Evolutionary conservation across 2,797 vertebrate genomes (phyloP), one percentile per base, ranked within the genome.

Genomic region (Schizothorax lantsangensis): DNA sequence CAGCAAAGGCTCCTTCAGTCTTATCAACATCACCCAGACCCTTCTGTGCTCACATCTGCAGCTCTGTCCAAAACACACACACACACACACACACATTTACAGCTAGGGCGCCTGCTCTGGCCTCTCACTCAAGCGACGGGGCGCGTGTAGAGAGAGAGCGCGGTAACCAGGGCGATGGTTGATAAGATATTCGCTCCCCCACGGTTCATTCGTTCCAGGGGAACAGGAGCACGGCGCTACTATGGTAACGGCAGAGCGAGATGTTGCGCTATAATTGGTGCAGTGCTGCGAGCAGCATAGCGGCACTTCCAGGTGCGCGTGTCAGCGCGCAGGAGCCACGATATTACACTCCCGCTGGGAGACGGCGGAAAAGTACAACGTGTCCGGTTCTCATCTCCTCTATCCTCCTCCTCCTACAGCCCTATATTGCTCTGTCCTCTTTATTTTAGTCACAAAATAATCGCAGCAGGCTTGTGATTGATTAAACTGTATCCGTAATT

Each of bases 201-300:
- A 94, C 95, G 93, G 86, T 93, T 95, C 96, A 95, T 96, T 96
- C 96, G 94, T 43, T 90, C 96, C 96, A 86, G 96, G 95, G 95
- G 95, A 95, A 95, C 95, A 92, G 94, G 95, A 96, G 95, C 89
- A 89, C 94, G 91, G 95, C 88, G 97, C 96, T 97, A 96, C 97
- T 96, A 97, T 98, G 96, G 97, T 96, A 97, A 98, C 97, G 89
- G 96, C 87, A 94, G 95, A 95, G 95, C 93, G 91, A 97, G 96
- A 95, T 95, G 96, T 95, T 93, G 96, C 95, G 95, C 95, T 94
- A 95, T 96, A 96, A 96, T 95, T 96, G 96, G 96, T 96, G 96
- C 96, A 94, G 95, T 95, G 95, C 95, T 95, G 87, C 85, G 90
- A 78, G 85, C 92, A 90, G 84, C 90, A 66, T 87, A 80, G 89